Evolutionary conservation across 2,797 vertebrate genomes (phyloP), one percentile per base, ranked within the genome.

Genomic region (Xiphophorus birchmanni): DNA sequence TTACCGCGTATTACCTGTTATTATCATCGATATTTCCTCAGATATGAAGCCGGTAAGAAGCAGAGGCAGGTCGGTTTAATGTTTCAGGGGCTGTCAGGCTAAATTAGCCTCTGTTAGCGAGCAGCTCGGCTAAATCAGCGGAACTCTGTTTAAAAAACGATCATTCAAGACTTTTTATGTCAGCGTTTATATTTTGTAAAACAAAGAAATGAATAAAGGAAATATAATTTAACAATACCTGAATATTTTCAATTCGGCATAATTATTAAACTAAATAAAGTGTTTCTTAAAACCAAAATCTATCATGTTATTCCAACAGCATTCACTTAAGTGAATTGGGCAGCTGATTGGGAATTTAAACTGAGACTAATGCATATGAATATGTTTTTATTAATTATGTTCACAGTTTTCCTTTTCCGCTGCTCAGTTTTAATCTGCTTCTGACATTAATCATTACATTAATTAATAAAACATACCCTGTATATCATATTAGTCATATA

Each of bases 91-190:
- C 54, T 83, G 83, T 74, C 75, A 85, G 42, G 10, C 52, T 45
- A 0, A 3, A 2, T 3, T 5, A 12, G 78, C 86, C 77, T 77
- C 44, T 58, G 1, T 74, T 86, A 84, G 85, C 82, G 52, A 80
- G 79, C 47, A 26, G 72, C 35, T 73, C 0, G 37, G 37, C 65
- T 26, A 74, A 72, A 42, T 80, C 32, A 63, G 23, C 71, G 5
- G 58, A 80, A 75, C n/a, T 42, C 21, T 48, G 2, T 74, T 84
- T 65, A 52, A 45, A 80, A 71, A 0, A 1, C 0, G 23, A 0
- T 0, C 0, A 21, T 83, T 87, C 73, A 44, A 84, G 7, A 0
- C 5, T 48, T 6, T 5, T 18, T 5, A 23, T 11, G 21, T 2
- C 23, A 3, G n/a, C 40, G 0, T 42, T n/a, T 10, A 3, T 0